Evolutionary conservation across 2,113 vertebrate species (phyloP), one percentile per base, ranked within the genome.

Genomic region (Salvelinus namaycush): DNA sequence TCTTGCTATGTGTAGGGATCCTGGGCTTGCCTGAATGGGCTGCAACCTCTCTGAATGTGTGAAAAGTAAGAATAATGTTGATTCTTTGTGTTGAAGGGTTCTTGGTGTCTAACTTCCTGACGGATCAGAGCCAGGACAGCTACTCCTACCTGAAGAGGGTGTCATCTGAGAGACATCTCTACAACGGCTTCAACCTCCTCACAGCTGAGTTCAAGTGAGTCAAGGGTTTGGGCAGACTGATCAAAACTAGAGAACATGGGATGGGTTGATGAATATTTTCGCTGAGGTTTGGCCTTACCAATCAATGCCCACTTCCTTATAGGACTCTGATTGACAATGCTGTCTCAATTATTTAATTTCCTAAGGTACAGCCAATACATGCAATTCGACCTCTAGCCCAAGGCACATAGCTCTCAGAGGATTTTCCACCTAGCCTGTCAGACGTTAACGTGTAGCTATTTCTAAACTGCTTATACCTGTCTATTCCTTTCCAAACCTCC

Each of bases 131-230:
- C 70, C 59, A 93, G 84, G 97, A 98, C 88, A 94, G 95, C 91
- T 95, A 94, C 88, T 95, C 96, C 69, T 99, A 99, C 90, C 86
- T 99, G 88, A 97, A 95, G 91, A 99, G 97, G 84, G 89, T 99
- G 73, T 95, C 97, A 1, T 39, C 88, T 27, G 96, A 99, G 80
- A 92, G 95, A 82, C 96, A 97, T 77, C 88, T 96, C 82, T 99
- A 98, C 92, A 99, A 99, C 0, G 97, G 97, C 86, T 99, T 99
- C 88, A 99, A 99, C 90, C 95, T 99, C 87, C 85, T 99, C 89
- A 94, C 97, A 22, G 97, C 96, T 2, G 97, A 99, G 73, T 95
- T 99, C 83, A 98, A 92, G 98, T 99, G 90, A 92, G 96, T 93
- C 44, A 83, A 86, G 20, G 0, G 5, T 73, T 22, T n/a, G 18